These are phyloP conservation scores for Vanessa tameamea DNA, from an alignment of 1,140 invertebrate genomes.

Conservation along the genomic window DNA sequence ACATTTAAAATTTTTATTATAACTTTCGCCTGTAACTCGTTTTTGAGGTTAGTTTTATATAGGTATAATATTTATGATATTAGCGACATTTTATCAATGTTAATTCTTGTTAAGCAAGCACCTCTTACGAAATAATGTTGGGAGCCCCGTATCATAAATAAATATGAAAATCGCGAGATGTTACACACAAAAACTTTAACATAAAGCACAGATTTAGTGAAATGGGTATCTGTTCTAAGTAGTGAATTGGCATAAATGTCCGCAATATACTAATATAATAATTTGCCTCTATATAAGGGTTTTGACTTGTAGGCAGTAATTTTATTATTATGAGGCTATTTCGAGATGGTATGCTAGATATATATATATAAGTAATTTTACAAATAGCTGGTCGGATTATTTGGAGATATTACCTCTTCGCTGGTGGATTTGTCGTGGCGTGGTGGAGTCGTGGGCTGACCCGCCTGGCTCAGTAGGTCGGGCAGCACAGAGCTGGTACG, in stretches of 20 bases:
- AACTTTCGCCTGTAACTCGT: neutral
- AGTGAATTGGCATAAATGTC: constrained; percentile 19
- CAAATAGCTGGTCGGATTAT: too few species aligned
- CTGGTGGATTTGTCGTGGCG: constrained; percentile 95
- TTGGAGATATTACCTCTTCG: constrained; percentile 89
- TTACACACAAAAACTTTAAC: constrained; percentile 34
- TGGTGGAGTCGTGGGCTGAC: constrained; percentile 90
- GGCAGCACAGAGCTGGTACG: constrained; percentile 95
- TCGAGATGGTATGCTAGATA: constrained; percentile 10
- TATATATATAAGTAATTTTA: neutral
- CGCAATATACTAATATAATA: constrained; percentile 20
- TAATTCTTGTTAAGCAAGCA: constrained; percentile 5
- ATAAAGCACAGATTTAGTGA: constrained; percentile 41
- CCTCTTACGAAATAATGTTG: constrained; percentile 25
- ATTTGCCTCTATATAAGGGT: neutral
- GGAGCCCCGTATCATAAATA: constrained; percentile 45
- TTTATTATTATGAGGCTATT: constrained; percentile 18
- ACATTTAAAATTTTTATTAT: neutral
- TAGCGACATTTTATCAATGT: neutral
- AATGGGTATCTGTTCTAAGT: constrained; percentile 33
- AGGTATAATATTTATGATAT: neutral
- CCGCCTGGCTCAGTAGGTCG: constrained; percentile 93
- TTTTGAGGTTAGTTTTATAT: neutral
- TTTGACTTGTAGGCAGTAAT: constrained; percentile 9
- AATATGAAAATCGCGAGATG: constrained; percentile 31